phyloP scores from a whole-genome alignment of 23 tunicate genomes.

The Ascidia mentula region DNA sequence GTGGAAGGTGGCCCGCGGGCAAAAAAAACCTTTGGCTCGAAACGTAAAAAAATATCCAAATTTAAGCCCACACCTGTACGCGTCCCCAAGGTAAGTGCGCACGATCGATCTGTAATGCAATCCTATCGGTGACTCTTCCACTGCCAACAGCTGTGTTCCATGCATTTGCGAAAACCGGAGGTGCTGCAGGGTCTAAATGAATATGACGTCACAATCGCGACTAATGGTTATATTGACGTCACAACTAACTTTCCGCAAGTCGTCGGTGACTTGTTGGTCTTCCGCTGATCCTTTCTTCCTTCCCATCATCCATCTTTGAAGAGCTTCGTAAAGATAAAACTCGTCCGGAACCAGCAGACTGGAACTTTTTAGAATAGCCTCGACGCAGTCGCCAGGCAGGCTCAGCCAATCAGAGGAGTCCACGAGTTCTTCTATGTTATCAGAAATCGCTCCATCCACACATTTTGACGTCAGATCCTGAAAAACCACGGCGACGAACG shows the following conservation, averaged over 20 bases:
- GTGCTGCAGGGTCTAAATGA: slow-evolving; percentile 64
- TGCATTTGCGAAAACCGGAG: slow-evolving; percentile 97
- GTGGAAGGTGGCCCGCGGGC: too few species aligned
- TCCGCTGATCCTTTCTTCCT: slow-evolving; percentile 57
- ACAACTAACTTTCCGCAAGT: slow-evolving; percentile 42
- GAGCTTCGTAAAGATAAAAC: slow-evolving; percentile 78
- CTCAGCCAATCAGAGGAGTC: slow-evolving; percentile 74
- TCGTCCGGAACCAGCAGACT: slow-evolving; percentile 89
- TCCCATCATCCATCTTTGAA: slow-evolving; percentile 87
- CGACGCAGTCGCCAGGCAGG: slow-evolving; percentile 64
- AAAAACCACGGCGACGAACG: too few species aligned
- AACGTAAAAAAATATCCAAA: too few species aligned
- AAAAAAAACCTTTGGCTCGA: too few species aligned
- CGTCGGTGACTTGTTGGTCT: slow-evolving; percentile 48
- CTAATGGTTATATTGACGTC: neutral
- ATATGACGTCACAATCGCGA: neutral
- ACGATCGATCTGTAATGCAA: slow-evolving; percentile 52
- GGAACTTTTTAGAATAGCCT: slow-evolving; percentile 64
- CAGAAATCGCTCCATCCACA: slow-evolving; percentile 98
- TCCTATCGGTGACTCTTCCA: slow-evolving; percentile 87
- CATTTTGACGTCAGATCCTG: slow-evolving; percentile 95
- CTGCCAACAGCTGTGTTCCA: slow-evolving; percentile 87
- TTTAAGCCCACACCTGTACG: slow-evolving; percentile 69
- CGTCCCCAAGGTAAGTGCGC: slow-evolving; percentile 77
- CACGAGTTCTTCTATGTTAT: slow-evolving; percentile 83